Evolutionary conservation across 1,140 invertebrate species (phyloP), one percentile per base, ranked within the genome.

Genomic region (Penaeus vannamei): DNA sequence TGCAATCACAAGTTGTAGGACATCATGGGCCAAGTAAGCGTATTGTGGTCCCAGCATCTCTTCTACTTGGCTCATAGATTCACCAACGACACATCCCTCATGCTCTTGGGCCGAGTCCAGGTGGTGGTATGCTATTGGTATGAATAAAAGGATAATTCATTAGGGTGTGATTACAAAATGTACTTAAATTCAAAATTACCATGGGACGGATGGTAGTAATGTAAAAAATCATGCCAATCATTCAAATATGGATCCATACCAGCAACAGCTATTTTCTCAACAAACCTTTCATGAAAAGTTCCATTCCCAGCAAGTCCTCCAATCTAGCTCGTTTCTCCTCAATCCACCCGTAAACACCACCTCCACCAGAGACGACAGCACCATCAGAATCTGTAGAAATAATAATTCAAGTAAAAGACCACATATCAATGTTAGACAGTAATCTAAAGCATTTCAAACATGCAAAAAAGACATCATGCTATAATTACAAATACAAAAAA

Each of bases 281-380:
- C 53, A 53, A 53, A 89, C 87, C 87, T 84, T 84, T 85, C 59
- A 79, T 84, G 36, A 89, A 89, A 26, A 89, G 72, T 20, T 89
- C 82, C 29, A 89, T 23, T 36, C 87, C 83, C 46, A 89, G 87
- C 26, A 80, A 26, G 79, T 84, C 83, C 62, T 89, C 87, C 20
- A 89, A 32, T 42, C 64, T 89, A 20, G 82, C 87, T 32, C 87
- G 61, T 81, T 89, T 81, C 53, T 89, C 87, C 61, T 89, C 87
- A 84, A 89, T 89, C 87, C 87, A 89, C 10, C 87, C 82, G 69
- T 89, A 89, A 29, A 89, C 87, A 20, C 87, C 87, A 14, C 87
- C 87, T 26, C 83, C 87, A 62, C 85, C 85, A 3, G 61, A 53
- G 29, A 84, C 83, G n/a, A 84, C 87, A 79, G 53, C 83, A 64